Evolutionary conservation across 2,888 invertebrate genomes (phyloP).

Genomic region (Ormyrus labotus): DNA sequence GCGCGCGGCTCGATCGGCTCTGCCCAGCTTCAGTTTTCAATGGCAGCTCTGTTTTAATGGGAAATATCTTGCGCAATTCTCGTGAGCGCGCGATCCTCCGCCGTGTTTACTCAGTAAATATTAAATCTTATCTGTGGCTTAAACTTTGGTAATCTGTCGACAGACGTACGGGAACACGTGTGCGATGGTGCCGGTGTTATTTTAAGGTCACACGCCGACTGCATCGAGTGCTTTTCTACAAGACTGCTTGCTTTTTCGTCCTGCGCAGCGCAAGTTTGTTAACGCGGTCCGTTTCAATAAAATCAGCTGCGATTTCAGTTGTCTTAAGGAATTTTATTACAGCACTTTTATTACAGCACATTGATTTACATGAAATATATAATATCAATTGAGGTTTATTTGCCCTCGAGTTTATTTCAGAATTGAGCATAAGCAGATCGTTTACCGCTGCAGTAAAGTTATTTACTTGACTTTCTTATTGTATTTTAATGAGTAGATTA

Average conservation of each 20-base stretch:
- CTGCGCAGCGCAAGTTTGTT: background rate
- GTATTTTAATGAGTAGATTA: no score
- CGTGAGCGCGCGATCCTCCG: background rate
- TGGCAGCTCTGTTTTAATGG: slow-evolving; percentile 28
- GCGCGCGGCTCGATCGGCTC: slow-evolving; percentile 26
- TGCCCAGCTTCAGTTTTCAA: slow-evolving; percentile 39
- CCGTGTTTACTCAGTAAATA: slow-evolving; percentile 49
- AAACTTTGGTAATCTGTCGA: slow-evolving; percentile 48
- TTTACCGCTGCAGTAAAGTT: no score
- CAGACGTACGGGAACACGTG: slow-evolving; percentile 17
- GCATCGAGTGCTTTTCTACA: slow-evolving; percentile 1
- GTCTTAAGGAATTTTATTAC: no score
- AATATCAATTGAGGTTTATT: no score
- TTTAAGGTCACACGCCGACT: slow-evolving; percentile 37
- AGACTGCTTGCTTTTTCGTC: slow-evolving; percentile 29
- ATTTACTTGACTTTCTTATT: no score
- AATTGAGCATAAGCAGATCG: no score
- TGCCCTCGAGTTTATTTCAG: no score
- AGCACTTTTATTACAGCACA: no score
- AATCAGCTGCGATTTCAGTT: no score
- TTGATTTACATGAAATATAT: no score
- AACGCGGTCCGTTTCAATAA: no score
- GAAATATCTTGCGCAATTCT: slow-evolving; percentile 7
- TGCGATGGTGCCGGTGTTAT: slow-evolving; percentile 36
- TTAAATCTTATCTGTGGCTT: slow-evolving; percentile 50